Evolutionary conservation across 2,113 vertebrate genomes (phyloP).

Genomic region (Proterorhinus semilunaris): DNA sequence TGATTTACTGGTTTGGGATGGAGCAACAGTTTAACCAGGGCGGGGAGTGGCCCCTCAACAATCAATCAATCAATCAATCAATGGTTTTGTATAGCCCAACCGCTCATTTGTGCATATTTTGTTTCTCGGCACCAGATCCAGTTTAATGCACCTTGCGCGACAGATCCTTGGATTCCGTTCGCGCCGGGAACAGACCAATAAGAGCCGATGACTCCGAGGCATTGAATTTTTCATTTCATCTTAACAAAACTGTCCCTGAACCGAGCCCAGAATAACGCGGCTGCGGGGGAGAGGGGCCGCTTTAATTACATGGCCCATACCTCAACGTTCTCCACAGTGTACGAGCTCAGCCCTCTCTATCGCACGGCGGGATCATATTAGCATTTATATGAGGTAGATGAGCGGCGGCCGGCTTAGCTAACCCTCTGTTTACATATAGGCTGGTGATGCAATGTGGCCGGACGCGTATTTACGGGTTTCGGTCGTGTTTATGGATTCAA

Average conservation of each 20-base stretch:
- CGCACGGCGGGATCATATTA: constrained; percentile 5
- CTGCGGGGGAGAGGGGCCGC: constrained; percentile 14
- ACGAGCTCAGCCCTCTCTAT: constrained; percentile 5
- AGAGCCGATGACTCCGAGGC: constrained; percentile 23
- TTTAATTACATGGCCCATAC: constrained; percentile 44
- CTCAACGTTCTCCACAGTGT: constrained; percentile 34
- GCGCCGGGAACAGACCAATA: constrained; percentile 19
- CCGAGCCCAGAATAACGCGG: constrained; percentile 32
- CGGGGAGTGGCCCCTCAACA: no score
- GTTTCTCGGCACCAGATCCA: not conserved
- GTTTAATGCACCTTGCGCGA: not conserved
- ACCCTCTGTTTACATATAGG: not conserved
- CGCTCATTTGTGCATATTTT: not conserved
- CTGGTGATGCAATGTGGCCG: not conserved
- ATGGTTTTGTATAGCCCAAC: no score
- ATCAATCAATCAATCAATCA: no score
- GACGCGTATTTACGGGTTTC: constrained; percentile 2
- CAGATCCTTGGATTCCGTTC: not conserved
- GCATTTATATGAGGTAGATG: not conserved
- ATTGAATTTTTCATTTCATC: constrained; percentile 25
- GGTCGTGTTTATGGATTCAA: not conserved
- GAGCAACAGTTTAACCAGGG: no score
- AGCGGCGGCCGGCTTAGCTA: not conserved
- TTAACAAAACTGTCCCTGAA: constrained; percentile 37
- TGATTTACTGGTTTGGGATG: no score